Evolutionary conservation across 2,113 vertebrate genomes (phyloP), one percentile per base, ranked within the genome.

Genomic region (Damaliscus lunatus): DNA sequence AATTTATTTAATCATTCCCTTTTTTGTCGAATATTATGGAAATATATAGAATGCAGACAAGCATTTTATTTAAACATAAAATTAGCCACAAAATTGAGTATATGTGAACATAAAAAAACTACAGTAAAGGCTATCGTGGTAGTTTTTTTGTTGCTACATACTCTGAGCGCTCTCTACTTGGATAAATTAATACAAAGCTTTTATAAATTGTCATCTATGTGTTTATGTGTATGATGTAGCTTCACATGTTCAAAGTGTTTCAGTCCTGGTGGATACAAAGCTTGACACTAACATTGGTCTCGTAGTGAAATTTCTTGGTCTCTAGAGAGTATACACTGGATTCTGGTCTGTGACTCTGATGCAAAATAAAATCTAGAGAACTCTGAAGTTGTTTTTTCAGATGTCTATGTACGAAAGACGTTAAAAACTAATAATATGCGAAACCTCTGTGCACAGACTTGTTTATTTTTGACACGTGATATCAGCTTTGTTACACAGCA

Each of bases 41-140:
- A 67, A 46, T 48, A 29, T 19, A 64, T 29, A 91, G 16, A 94
- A 86, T 59, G 40, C 46, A 90, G 43, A 23, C 17, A 84, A 88
- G 15, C 36, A 81, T 52, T 92, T 74, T 64, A 84, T 88, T 92
- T 96, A 67, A 88, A 53, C 33, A 43, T 85, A 55, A 91, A 93
- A 86, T 13, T 74, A 80, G 40, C 9, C 83, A 90, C 16, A 91
- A 57, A 84, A 77, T 21, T 89, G 13, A 95, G 82, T 86, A n/a
- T 15, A 84, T 64, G 7, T 7, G 57, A 96, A 97, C 80, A 7
- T 3, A 0, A 6, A 90, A 48, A 77, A 91, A 81, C 4, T 77
- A 43, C 1, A 16, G 27, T 93, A 95, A 96, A 57, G 0, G 8
- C 19, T 46, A 36, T 3, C 62, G 33, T 14, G 43, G 90, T 90